Conservation (phyloP, 2,797 vertebrate genomes). For the Cossypha polioptera region DNA sequence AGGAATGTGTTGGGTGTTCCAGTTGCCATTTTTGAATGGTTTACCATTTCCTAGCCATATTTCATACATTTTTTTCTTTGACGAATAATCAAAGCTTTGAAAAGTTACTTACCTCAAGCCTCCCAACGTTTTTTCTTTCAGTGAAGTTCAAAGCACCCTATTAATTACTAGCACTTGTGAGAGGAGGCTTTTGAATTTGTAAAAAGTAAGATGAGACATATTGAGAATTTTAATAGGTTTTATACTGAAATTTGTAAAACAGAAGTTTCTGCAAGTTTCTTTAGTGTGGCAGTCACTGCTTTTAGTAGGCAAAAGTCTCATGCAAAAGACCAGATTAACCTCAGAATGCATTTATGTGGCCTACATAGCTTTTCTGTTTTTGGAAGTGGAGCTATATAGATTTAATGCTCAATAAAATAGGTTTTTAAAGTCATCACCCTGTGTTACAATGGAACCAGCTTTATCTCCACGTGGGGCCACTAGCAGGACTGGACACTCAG, state of each 20-base stretch:
- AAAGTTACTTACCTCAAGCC: constrained; percentile 62
- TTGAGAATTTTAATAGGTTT: constrained; percentile 53
- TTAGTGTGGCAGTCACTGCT: not conserved
- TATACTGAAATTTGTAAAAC: constrained; percentile 26
- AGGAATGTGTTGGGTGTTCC: not conserved
- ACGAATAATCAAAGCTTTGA: constrained; percentile 64
- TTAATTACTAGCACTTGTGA: constrained; percentile 60
- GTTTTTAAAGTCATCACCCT: not conserved
- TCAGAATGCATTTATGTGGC: not conserved
- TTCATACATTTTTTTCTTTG: constrained; percentile 34
- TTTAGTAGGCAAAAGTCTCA: not conserved
- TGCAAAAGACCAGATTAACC: not conserved
- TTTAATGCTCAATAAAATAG: not conserved
- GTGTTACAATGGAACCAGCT: not conserved
- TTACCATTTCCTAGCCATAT: constrained; percentile 30
- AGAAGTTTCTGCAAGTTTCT: constrained; percentile 31
- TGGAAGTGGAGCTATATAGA: not conserved
- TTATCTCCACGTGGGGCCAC: not conserved
- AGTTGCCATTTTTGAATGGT: constrained; percentile 37
- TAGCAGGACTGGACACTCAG: not conserved
- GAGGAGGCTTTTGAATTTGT: constrained; percentile 61
- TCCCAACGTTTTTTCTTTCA: not conserved
- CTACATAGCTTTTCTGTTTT: not conserved
- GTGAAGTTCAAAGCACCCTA: constrained; percentile 57
- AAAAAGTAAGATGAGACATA: constrained; percentile 41